Conservation (phyloP, 2,888 invertebrate genomes). For the Chorisops tibialis region DNA sequence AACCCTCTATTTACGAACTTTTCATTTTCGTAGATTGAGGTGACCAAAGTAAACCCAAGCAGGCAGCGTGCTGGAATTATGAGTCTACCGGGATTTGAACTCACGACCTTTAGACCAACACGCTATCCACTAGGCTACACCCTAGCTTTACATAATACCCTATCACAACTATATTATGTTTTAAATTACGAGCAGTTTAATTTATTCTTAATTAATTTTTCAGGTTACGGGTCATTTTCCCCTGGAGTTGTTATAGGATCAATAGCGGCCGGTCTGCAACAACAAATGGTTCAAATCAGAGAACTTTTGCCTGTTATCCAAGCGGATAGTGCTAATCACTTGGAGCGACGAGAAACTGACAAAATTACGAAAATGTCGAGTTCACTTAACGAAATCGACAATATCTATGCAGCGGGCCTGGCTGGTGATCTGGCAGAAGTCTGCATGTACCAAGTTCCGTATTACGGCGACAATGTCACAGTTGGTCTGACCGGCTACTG, state of each 20-base stretch:
- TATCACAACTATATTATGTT: too few species aligned
- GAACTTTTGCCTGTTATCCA: constrained; percentile 46
- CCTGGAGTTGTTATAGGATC: constrained; percentile 60
- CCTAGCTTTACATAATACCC: too few species aligned
- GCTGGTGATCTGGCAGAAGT: constrained; percentile 67
- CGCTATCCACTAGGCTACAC: too few species aligned
- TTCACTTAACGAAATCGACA: constrained; percentile 50
- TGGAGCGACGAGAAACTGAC: constrained; percentile 40
- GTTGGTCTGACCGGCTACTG: constrained; percentile 61
- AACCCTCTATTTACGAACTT: too few species aligned
- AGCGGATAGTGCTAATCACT: constrained; percentile 22
- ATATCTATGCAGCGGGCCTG: constrained; percentile 61
- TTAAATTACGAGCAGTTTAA: too few species aligned
- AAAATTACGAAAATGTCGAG: constrained; percentile 26
- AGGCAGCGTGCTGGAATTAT: too few species aligned
- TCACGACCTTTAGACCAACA: too few species aligned
- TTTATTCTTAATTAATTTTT: too few species aligned
- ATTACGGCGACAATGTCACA: constrained; percentile 53
- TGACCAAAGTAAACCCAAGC: too few species aligned
- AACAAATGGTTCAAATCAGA: constrained; percentile 56
- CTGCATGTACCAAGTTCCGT: constrained; percentile 62
- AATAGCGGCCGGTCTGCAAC: constrained; percentile 60
- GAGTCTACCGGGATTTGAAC: too few species aligned
- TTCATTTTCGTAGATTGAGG: too few species aligned
- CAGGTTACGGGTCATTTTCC: constrained; percentile 59